Conservation (phyloP, 2,797 vertebrate species). For the Gouania willdenowi region DNA sequence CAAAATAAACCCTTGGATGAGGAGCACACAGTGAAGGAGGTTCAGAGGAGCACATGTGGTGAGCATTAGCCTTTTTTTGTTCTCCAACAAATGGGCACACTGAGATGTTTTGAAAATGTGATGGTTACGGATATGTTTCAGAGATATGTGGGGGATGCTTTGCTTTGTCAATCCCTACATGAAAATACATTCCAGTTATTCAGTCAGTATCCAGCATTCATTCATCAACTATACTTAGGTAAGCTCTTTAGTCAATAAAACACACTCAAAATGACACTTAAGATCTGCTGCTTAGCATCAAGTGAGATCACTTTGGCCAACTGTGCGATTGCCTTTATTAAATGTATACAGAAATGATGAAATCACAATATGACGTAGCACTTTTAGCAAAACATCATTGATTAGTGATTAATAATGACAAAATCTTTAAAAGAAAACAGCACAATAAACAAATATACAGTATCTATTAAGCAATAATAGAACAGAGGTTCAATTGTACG, state of each 20-base stretch:
- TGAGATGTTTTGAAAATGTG: constrained; percentile 47
- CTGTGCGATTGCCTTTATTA: constrained; percentile 68
- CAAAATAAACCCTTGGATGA: constrained; percentile 55
- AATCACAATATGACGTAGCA: constrained; percentile 52
- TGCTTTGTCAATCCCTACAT: constrained; percentile 10
- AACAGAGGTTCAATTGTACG: too few species aligned
- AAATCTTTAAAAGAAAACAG: constrained; percentile 44
- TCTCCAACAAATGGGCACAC: constrained; percentile 41
- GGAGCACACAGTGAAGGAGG: constrained; percentile 23
- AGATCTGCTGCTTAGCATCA: constrained; percentile 40
- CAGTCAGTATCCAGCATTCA: constrained; percentile 28
- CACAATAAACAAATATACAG: constrained; percentile 62
- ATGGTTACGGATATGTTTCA: constrained; percentile 31
- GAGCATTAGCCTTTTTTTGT: constrained; percentile 53
- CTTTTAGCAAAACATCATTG: constrained; percentile 32
- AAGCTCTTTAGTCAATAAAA: constrained; percentile 42
- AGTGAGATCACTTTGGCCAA: constrained; percentile 32
- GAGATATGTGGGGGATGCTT: constrained; percentile 18
- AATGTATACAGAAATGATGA: constrained; percentile 47
- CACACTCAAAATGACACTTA: constrained; percentile 24
- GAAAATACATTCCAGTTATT: constrained; percentile 9
- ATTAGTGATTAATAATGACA: constrained; percentile 34
- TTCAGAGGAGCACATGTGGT: constrained; percentile 57
- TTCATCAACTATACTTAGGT: constrained; percentile 36
- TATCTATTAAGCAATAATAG: constrained; percentile 43